phyloP scores from a whole-genome alignment of 2,888 invertebrate species.

The Parapristionchus giblindavisi region DNA sequence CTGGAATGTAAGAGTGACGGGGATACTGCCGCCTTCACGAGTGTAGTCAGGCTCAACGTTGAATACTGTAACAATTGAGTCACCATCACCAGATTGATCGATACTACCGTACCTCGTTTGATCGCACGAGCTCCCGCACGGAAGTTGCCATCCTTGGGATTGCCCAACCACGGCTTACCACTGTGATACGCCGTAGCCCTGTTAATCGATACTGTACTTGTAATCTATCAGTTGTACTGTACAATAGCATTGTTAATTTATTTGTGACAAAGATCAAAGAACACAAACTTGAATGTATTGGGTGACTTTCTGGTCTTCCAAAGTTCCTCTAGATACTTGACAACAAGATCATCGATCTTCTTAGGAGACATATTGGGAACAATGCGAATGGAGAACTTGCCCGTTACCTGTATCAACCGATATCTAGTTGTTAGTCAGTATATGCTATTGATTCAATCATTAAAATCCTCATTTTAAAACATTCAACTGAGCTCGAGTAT shows the following conservation, averaged over 20 bases:
- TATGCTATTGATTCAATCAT: no score
- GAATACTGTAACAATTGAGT: conserved; percentile 76
- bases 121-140: conserved; percentile 79
- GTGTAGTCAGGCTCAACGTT: conserved; percentile 91
- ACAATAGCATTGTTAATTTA: background rate
- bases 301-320: conserved; percentile 80
- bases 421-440: no score
- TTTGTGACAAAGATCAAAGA: background rate
- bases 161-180: conserved; percentile 90
- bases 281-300: conserved; percentile 81
- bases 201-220: no score
- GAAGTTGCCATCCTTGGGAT: conserved; percentile 91
- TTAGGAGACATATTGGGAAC: conserved; percentile 91
- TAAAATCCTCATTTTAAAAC: no score
- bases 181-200: conserved; percentile 77
- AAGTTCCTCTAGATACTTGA: conserved; percentile 80
- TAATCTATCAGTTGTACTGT: no score
- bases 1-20: conserved; percentile 87
- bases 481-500: no score
- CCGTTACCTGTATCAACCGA: conserved; percentile 81
- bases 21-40: conserved; percentile 96
- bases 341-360: conserved; percentile 80
- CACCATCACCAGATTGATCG: background rate
- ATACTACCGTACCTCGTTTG: conserved; percentile 46
- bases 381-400: conserved; percentile 94